A percentile compares a stretch with the other conserved stretches of the same genome.
These are phyloP conservation scores for Cydia amplana DNA, from an alignment of 1,140 invertebrate species.

Conservation along the genomic window DNA sequence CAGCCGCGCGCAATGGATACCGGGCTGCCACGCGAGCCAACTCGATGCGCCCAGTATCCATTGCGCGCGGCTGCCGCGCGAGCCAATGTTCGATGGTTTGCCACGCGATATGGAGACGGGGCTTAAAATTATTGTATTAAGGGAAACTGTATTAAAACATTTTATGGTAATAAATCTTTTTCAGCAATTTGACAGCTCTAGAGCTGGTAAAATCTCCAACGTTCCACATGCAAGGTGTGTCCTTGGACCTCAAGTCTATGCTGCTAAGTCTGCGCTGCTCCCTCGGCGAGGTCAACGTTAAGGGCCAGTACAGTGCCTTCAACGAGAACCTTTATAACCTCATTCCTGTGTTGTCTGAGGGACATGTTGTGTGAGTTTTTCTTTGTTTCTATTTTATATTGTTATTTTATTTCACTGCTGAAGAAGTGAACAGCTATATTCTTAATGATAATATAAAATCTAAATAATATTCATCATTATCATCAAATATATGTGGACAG, in stretches of 20 bases:
- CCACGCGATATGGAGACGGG: too few species aligned
- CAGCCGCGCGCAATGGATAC: too few species aligned
- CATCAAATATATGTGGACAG: too few species aligned
- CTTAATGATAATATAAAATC: too few species aligned
- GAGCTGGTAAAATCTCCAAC: slow-evolving; percentile 67
- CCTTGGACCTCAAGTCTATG: slow-evolving; percentile 71
- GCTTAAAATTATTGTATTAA: too few species aligned
- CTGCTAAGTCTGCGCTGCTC: slow-evolving; percentile 61
- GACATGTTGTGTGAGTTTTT: slow-evolving; percentile 70
- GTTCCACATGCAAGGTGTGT: slow-evolving; percentile 68
- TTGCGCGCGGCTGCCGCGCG: too few species aligned
- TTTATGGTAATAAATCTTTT: slow-evolving; percentile 29
- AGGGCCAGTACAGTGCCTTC: slow-evolving; percentile 73
- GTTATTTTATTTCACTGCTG: slow-evolving; percentile 6
- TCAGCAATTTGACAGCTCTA: slow-evolving; percentile 64
- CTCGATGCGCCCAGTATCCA: too few species aligned
- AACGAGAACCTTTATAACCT: slow-evolving; percentile 75
- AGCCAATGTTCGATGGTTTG: too few species aligned
- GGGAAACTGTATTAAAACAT: too few species aligned
- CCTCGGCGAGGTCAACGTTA: slow-evolving; percentile 70
- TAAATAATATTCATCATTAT: too few species aligned
- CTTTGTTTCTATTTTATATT: not conserved
- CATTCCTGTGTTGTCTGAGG: slow-evolving; percentile 73
- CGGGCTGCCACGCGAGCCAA: too few species aligned
- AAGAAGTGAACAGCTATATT: not conserved